Conservation (phyloP, 2,113 vertebrate species). For the Geothlypis trichas region DNA sequence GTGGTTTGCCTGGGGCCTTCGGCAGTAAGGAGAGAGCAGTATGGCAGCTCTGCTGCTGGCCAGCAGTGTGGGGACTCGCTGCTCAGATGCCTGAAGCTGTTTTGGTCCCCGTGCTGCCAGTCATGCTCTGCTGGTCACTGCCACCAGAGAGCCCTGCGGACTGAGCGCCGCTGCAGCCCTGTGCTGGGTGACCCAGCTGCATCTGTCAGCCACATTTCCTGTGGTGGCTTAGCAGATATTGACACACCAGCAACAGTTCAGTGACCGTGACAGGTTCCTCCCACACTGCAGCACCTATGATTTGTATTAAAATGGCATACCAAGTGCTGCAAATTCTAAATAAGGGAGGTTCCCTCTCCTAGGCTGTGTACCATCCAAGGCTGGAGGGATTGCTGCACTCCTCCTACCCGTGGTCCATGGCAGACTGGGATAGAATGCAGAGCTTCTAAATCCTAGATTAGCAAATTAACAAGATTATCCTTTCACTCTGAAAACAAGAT, state of each 20-base stretch:
- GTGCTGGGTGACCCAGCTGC: neutral
- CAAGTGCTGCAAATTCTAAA: neutral
- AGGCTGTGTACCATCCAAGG: neutral
- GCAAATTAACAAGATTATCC: neutral
- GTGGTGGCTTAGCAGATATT: neutral
- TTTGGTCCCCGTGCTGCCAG: fast-evolving
- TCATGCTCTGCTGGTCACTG: neutral
- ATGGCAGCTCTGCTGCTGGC: fast-evolving
- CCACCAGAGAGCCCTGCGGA: neutral
- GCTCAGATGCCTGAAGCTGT: neutral
- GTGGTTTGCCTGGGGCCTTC: neutral
- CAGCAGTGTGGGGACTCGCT: fast-evolving
- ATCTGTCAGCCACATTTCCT: neutral
- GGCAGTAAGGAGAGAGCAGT: neutral
- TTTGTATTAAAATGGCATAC: neutral
- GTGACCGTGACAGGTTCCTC: neutral
- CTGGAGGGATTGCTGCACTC: neutral
- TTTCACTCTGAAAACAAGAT: conserved; percentile 35
- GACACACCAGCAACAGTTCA: neutral
- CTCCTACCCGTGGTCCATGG: fast-evolving
- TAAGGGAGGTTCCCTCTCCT: neutral
- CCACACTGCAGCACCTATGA: neutral
- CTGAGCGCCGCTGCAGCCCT: fast-evolving
- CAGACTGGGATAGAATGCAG: neutral
- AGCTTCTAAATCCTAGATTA: conserved; percentile 15